Evolutionary conservation across 2,797 vertebrate genomes (phyloP).

Genomic region (Crypturellus tataupa): DNA sequence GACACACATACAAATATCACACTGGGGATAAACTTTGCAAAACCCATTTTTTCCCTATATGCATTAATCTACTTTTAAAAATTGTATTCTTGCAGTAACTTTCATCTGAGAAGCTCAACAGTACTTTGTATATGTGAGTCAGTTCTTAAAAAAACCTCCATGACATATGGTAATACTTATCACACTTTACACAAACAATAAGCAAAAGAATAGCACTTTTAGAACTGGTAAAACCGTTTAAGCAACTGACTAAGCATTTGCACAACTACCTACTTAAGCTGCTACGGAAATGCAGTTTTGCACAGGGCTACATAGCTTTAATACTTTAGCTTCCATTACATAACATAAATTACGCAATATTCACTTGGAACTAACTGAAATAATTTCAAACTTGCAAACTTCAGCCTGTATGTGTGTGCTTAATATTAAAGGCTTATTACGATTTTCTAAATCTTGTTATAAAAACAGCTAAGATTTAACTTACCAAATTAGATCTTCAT

Average conservation of each 20-base stretch:
- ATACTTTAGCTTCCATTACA: not conserved
- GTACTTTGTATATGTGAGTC: not conserved
- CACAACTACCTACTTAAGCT: not conserved
- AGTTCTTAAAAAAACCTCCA: not conserved
- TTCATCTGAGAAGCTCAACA: not conserved
- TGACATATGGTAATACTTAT: not conserved
- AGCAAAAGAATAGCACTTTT: not conserved
- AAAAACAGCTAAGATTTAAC: not conserved
- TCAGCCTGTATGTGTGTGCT: not conserved
- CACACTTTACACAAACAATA: not conserved
- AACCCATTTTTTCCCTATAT: fast-evolving
- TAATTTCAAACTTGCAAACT: not conserved
- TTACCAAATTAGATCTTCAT: not conserved
- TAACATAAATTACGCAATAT: not conserved
- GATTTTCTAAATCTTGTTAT: not conserved
- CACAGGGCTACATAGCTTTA: not conserved
- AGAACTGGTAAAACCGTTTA: not conserved
- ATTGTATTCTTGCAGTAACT: not conserved
- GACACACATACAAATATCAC: not conserved
- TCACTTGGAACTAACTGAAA: not conserved
- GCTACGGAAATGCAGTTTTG: not conserved
- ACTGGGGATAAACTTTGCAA: not conserved
- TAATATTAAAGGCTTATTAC: not conserved
- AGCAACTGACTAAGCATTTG: not conserved
- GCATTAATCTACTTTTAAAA: not conserved